These are phyloP conservation scores for Listronotus bonariensis DNA, from an alignment of 1,140 invertebrate species.

Conservation along the genomic window DNA sequence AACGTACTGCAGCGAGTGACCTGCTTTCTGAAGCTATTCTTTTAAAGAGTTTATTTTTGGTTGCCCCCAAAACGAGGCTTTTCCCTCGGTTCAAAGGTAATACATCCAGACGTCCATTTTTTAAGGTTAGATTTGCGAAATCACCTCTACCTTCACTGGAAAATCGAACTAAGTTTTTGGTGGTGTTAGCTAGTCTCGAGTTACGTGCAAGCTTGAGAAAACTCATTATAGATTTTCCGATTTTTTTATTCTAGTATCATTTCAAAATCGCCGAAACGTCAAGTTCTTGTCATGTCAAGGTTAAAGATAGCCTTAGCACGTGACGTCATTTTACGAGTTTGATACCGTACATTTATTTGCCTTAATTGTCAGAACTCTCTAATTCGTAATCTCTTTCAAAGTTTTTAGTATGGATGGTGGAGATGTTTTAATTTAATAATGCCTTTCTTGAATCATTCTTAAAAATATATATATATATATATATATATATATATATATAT, in stretches of 20 bases:
- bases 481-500: too few species aligned
- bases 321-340: too few species aligned
- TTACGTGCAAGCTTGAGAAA: slow-evolving; percentile 21
- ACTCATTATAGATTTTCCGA: slow-evolving; percentile 23
- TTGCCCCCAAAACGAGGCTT: not conserved
- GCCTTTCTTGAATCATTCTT: too few species aligned
- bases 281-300: not conserved
- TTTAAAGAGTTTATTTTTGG: slow-evolving; percentile 7
- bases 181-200: not conserved
- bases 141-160: slow-evolving; percentile 8
- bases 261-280: slow-evolving; percentile 8
- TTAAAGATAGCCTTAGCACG: too few species aligned
- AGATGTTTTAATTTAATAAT: too few species aligned
- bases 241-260: slow-evolving; percentile 1
- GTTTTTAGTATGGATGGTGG: too few species aligned
- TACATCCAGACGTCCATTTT: not conserved
- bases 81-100: slow-evolving; percentile 1
- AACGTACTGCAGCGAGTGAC: slow-evolving; percentile 18
- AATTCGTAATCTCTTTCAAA: too few species aligned
- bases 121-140: not conserved
- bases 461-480: too few species aligned
- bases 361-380: too few species aligned
- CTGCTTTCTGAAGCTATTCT: slow-evolving; percentile 4
- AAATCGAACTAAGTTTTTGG: slow-evolving; percentile 8
- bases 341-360: too few species aligned